Evolutionary conservation across 2,888 invertebrate genomes (phyloP), one percentile per base, ranked within the genome.

Genomic region (Bellardia pandia): DNA sequence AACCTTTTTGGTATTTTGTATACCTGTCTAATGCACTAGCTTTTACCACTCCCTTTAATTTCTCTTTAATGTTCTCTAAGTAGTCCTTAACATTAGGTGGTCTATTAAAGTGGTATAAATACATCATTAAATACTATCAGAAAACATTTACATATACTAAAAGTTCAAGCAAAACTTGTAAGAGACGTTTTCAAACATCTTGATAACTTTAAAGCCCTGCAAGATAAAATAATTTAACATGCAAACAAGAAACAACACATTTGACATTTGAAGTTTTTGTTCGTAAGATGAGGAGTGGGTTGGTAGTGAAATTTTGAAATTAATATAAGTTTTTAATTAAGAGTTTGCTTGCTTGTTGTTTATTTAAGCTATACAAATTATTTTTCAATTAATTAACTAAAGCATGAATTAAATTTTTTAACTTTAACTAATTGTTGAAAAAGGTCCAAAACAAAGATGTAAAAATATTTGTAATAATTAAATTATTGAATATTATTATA

Each of bases 91-190:
- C 23, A 23, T 68, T 68, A 23, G 30, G 6, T 68, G 45, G 42
- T 45, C 14, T 68, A 7, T 68, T 68, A 30, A 30, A 48, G 48
- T 45, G 68, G 23, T 30, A 68, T 68, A 48, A 68, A 13, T 23
- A 68, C 30, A 48, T 48, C 30, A 64, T 40, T 64, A 30, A 6
- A 37, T 37, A 6, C n/a, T 62, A 13, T 1, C 3, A 33, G 9
- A 37, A 14, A 37, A 62, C 14, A 37, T 62, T 14, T 62, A 37
- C 37, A 37, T 62, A 37, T 1, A 62, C 6, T 23, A 37, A 4
- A 6, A 58, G 56, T 58, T 23, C 11, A 23, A 11, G 30, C 16
- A 9, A 9, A 58, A 58, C 56, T 58, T 58, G 56, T 30, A 11
- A 8, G 56, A 58, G 62, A 62, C n/a, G 37, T 62, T 62, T 45